Evolutionary conservation across 2,113 vertebrate species (phyloP).

Genomic region (Eolophus roseicapilla): DNA sequence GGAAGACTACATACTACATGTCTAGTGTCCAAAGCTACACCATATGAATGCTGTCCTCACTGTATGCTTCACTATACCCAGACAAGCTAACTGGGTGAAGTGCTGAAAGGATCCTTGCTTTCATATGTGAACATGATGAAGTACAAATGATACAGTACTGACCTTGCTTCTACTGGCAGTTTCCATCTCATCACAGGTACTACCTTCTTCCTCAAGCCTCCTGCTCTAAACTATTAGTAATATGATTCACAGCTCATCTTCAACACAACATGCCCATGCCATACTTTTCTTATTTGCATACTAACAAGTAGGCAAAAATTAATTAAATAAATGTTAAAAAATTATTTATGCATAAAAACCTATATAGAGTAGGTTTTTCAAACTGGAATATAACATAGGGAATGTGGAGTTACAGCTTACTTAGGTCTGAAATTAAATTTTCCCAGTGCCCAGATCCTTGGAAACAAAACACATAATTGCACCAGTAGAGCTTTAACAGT

Average conservation of each 20-base stretch:
- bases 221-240: neutral
- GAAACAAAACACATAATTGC: neutral
- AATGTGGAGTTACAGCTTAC: neutral
- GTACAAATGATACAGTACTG: neutral
- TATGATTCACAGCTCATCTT: neutral
- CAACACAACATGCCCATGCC: neutral
- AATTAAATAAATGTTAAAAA: neutral
- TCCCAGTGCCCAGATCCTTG: neutral
- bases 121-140: neutral
- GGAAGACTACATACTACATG: neutral
- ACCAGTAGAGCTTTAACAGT: neutral
- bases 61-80: neutral
- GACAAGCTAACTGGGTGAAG: neutral
- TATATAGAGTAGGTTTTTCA: neutral
- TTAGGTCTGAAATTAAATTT: neutral
- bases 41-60: neutral
- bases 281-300: neutral
- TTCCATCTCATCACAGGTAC: neutral
- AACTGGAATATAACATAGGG: neutral
- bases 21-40: rapidly evolving
- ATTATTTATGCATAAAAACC: neutral
- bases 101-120: neutral
- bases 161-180: neutral
- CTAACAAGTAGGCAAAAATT: neutral
- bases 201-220: neutral